Evolutionary conservation across 2,797 vertebrate species (phyloP).

Genomic region (Psittacula derbiana): DNA sequence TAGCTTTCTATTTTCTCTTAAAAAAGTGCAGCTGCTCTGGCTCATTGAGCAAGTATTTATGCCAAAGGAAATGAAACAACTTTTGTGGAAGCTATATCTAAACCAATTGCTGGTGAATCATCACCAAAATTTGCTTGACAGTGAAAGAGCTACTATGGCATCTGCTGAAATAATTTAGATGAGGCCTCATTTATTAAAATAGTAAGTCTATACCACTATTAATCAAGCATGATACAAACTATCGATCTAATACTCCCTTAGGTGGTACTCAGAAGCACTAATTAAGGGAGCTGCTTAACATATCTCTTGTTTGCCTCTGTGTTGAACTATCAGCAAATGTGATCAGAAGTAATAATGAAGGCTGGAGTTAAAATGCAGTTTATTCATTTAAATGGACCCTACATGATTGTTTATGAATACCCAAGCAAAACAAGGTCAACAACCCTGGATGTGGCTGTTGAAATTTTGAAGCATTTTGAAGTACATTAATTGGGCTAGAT

Average conservation of each 20-base stretch:
- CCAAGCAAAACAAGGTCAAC: not conserved
- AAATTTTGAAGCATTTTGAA: not conserved
- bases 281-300: constrained; percentile 13
- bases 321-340: not conserved
- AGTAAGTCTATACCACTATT: constrained; percentile 24
- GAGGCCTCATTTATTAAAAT: constrained; percentile 38
- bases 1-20: not conserved
- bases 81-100: not conserved
- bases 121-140: not conserved
- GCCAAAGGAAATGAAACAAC: not conserved
- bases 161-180: constrained; percentile 15
- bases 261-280: constrained; percentile 1
- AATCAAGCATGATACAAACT: not conserved
- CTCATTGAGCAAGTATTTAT: not conserved
- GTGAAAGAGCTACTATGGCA: not conserved
- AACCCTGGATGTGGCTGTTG: not conserved
- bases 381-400: not conserved
- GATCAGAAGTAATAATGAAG: not conserved
- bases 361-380: not conserved
- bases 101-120: not conserved
- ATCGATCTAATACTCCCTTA: not conserved
- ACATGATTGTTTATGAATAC: not conserved
- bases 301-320: not conserved
- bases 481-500: not conserved
- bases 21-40: not conserved